Evolutionary conservation across 2,113 vertebrate genomes (phyloP), one percentile per base, ranked within the genome.

Genomic region (Epinephelus fuscoguttatus): DNA sequence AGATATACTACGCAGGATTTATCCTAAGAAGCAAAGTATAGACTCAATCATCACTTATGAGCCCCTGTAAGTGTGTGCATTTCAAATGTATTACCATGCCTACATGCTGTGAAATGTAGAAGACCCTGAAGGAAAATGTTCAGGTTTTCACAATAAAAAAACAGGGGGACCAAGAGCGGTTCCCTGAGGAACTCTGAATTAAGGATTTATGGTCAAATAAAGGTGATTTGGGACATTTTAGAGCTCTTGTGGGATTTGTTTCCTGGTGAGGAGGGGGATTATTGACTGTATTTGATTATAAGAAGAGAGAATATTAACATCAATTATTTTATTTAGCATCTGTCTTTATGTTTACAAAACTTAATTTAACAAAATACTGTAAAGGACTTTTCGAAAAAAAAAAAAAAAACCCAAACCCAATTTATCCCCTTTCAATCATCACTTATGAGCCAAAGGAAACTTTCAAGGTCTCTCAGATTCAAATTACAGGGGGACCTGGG

Each of bases 101-200:
- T 37, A 7, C 33, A 37, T 6, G 1, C 6, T 37, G 33, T 37
- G 33, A 37, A 70, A 80, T 40, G 21, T 5, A 23, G 63, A 68
- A 75, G 57, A 45, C 70, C 64, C 69, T 14, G 11, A 37, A 49
- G 74, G 45, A 75, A 75, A 75, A 74, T 81, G 72, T 50, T 6
- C 21, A 68, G 80, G 72, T 69, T 69, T 68, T 33, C 27, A 67
- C 25, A 78, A 62, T 61, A 75, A 80, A 89, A 87, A 62, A n/a
- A 25, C 61, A 53, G 27, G 63, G 49, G 67, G 83, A 74, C 82
- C 71, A 21, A 33, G 40, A 73, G 73, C 9, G n/a, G 64, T 23
- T 77, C 80, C 77, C 68, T 87, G 85, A 78, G 87, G 85, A 82
- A 81, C 80, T 47, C 80, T 70, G 0, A 67, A 81, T 90, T 63